Conservation (phyloP, 2,888 invertebrate species). For the Apamea anceps region DNA sequence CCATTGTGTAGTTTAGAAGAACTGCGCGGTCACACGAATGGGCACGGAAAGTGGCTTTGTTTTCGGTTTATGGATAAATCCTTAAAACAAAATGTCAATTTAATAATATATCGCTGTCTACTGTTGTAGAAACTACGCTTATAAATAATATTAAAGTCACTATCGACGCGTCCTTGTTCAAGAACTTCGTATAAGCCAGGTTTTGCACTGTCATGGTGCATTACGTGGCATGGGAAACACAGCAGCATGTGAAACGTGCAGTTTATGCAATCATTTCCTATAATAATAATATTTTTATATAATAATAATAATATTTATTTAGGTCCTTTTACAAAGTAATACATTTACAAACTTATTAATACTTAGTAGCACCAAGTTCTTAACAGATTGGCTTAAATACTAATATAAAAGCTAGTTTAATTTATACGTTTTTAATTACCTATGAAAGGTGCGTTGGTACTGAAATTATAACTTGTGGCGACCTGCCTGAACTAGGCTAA, state of each 20-base stretch:
- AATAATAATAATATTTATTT: no score
- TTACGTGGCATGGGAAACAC: constrained; percentile 7
- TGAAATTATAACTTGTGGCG: no score
- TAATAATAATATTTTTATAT: no score
- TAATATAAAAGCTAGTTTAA: no score
- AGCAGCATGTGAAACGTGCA: neutral
- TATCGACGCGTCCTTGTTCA: neutral
- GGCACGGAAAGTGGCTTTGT: neutral
- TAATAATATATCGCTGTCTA: neutral
- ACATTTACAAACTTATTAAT: no score
- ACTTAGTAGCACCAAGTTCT: no score
- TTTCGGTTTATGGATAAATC: neutral
- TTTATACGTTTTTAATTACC: no score
- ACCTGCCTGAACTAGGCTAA: no score
- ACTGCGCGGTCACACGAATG: neutral
- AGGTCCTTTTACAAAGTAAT: no score
- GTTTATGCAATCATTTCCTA: neutral
- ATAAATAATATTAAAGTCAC: constrained; percentile 8
- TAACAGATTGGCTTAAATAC: no score
- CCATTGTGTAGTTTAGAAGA: neutral
- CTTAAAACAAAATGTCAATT: neutral
- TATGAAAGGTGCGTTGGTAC: no score
- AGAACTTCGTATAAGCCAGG: neutral
- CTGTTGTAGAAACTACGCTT: no score
- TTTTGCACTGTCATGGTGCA: neutral